Conservation (phyloP, 2,113 vertebrate species). For the Narcine bancroftii region DNA sequence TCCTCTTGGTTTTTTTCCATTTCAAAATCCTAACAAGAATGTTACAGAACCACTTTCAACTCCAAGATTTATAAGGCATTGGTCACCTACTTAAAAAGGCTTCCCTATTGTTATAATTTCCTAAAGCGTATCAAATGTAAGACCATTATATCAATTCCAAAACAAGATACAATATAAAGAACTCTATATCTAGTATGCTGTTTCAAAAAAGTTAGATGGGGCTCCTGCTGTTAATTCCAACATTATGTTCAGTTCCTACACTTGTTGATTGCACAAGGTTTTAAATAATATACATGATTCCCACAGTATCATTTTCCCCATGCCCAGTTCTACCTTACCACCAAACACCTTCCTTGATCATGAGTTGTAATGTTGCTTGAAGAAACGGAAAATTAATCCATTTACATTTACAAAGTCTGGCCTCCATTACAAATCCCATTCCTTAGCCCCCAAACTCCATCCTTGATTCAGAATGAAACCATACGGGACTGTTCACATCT, state of each 20-base stretch:
- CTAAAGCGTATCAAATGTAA: slow-evolving; percentile 10
- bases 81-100: not conserved
- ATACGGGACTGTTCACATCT: too few relatives aligned
- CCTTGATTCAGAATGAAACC: too few relatives aligned
- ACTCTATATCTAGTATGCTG: not conserved
- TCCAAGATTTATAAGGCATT: not conserved
- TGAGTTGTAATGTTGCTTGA: too few relatives aligned
- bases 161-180: slow-evolving; percentile 2
- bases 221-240: not conserved
- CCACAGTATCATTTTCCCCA: too few relatives aligned
- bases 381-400: too few relatives aligned
- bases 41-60: not conserved
- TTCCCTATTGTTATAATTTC: not conserved
- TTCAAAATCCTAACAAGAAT: not conserved
- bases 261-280: not conserved
- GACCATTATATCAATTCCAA: not conserved
- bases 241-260: not conserved
- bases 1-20: not conserved
- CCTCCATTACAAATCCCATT: too few relatives aligned
- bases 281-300: not conserved
- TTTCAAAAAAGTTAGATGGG: not conserved
- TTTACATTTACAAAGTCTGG: too few relatives aligned
- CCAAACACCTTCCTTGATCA: too few relatives aligned
- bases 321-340: too few relatives aligned
- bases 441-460: too few relatives aligned